Conservation (phyloP, 2,797 vertebrate species). For the Nasua narica region DNA sequence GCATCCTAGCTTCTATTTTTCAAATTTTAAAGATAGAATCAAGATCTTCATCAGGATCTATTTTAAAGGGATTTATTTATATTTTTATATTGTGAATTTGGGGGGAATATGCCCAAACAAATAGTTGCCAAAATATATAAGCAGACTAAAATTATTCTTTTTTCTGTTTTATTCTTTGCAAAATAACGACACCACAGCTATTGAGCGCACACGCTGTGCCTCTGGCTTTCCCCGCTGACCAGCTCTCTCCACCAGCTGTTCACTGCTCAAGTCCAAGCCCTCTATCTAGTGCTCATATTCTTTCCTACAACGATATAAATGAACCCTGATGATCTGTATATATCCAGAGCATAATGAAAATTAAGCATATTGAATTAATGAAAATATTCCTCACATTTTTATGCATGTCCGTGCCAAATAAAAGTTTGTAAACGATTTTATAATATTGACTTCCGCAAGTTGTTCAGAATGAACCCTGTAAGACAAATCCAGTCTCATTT, state of each 20-base stretch:
- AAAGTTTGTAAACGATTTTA: background rate
- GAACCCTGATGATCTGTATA: background rate
- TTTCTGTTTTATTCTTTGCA: background rate
- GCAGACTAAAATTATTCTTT: background rate
- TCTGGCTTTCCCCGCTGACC: rapidly evolving
- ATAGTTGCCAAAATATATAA: background rate
- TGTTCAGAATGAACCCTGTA: background rate
- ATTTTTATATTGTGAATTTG: too few species aligned
- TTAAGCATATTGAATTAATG: background rate
- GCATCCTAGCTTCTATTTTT: background rate
- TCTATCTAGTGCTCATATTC: background rate
- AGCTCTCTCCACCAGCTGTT: background rate
- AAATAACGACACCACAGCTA: background rate
- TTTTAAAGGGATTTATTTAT: background rate
- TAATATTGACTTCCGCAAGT: background rate
- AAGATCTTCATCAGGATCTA: background rate
- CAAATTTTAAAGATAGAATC: background rate
- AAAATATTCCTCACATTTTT: background rate
- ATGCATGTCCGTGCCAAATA: background rate
- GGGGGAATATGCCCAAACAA: background rate
- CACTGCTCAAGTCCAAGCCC: background rate
- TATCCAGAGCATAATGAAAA: background rate
- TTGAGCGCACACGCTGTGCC: rapidly evolving
- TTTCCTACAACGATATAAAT: background rate
- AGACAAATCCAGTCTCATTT: background rate